These are phyloP conservation scores for Thyatira batis DNA, from an alignment of 2,888 invertebrate species.

Conservation along the genomic window DNA sequence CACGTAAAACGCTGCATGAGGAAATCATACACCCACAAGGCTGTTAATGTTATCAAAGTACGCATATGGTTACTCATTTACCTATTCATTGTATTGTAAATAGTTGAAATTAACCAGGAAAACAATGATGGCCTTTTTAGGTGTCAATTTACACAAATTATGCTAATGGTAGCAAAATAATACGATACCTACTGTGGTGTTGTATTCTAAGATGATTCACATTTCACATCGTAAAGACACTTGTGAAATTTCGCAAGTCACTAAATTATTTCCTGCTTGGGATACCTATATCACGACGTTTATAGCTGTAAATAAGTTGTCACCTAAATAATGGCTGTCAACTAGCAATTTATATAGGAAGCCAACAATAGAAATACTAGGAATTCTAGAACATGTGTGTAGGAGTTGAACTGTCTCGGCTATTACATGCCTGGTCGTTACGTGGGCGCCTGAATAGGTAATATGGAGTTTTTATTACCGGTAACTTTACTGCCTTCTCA, in stretches of 20 bases:
- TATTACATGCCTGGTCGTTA: conserved; percentile 40
- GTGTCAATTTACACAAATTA: background rate
- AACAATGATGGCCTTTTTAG: background rate
- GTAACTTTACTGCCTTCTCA: conserved; percentile 27
- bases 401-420: conserved; percentile 37
- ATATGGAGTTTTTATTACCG: conserved; percentile 34
- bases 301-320: background rate
- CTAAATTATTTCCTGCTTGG: background rate
- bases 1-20: conserved; percentile 57
- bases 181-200: background rate
- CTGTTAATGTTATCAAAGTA: conserved; percentile 21
- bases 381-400: conserved; percentile 44
- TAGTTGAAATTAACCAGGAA: background rate
- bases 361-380: conserved; percentile 35
- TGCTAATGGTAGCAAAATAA: background rate
- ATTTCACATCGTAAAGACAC: background rate
- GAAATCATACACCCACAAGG: conserved; percentile 8
- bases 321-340: background rate
- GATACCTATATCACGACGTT: background rate
- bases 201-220: background rate
- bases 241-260: background rate
- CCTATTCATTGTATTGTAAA: conserved; percentile 1
- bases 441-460: conserved; percentile 41
- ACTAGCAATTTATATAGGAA: conserved; percentile 22
- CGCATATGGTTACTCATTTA: conserved; percentile 18